These are phyloP conservation scores for Lasioglossum leucozonium DNA, from an alignment of 2,888 invertebrate species.

Conservation along the genomic window DNA sequence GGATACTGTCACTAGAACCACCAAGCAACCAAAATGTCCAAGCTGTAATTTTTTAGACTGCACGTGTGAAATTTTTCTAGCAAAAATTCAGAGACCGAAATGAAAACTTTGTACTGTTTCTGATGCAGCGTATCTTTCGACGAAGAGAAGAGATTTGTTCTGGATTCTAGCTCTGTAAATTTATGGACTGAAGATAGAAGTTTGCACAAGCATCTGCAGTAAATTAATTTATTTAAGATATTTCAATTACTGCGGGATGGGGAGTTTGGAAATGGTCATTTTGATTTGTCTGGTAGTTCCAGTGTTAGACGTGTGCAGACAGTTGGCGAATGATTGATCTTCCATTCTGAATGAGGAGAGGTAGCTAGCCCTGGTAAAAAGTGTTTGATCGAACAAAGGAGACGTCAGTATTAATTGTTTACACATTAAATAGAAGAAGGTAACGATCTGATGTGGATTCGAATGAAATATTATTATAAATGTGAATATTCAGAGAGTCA, in stretches of 20 bases:
- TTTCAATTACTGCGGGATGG: neutral
- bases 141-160: neutral
- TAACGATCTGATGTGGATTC: neutral
- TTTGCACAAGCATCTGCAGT: neutral
- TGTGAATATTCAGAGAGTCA: neutral
- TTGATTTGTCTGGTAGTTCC: neutral
- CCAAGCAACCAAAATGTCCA: neutral
- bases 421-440: neutral
- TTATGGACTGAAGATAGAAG: neutral
- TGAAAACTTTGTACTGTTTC: neutral
- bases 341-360: conserved; percentile 4
- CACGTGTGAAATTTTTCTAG: neutral
- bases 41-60: neutral
- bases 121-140: neutral
- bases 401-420: neutral
- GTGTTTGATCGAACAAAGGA: neutral
- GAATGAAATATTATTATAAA: neutral
- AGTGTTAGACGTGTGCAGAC: conserved; percentile 10
- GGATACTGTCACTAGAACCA: conserved; percentile 1
- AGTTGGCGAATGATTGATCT: conserved; percentile 22
- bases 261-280: neutral
- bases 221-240: neutral
- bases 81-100: neutral
- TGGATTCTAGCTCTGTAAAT: neutral
- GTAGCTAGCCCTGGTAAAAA: neutral